Base-by-base conservation (phyloP, 2,797 vertebrate genomes). In the Sebastes aleutianus region DNA sequence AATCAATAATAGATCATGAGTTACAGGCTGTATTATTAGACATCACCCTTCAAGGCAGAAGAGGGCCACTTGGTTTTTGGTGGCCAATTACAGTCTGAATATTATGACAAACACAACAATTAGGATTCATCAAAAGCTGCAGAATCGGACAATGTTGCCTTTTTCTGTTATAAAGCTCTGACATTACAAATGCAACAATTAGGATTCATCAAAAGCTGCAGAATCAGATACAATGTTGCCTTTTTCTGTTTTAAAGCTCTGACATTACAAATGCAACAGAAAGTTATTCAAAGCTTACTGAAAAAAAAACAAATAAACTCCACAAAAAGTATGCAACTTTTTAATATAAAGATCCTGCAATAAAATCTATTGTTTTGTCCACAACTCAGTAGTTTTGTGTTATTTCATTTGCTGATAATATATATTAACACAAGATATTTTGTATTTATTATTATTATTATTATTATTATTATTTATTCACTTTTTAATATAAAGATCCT, bases 1-100 rank as follows among this genome's bases (percentile, higher is more conserved):
- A 80, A 80, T 82, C 80, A 79, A 84, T 83, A 20, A 84, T 68
- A 66, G 86, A 85, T 78, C 62, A 76, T 11, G 83, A 70, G 72
- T 80, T 80, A 22, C 24, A 69, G 70, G 24, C 70, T 62, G 58
- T 53, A 59, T 75, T 62, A 58, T 84, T 27, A 62, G 54, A 39
- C 70, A 32, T 20, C 77, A 39, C 62, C 70, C 61, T 26, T 11
- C 63, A 8, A 27, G 75, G 63, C 11, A 43, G 70, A 53, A 70
- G 64, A 50, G 36, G 27, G 50, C 22, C 81, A 9, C 32, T 72
- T 59, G 43, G 56, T 65, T 36, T 36, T 74, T 31, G 66, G 3
- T 27, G 70, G 20, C 50, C 62, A 68, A 18, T 84, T 79, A 80
- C 10, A 68, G 43, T 68, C 80, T 32, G 73, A 76, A 68, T 68